A percentile compares a stretch with the other conserved stretches of the same genome.
phyloP scores from a whole-genome alignment of 1,140 invertebrate species.

The Diorhabda sublineata region DNA sequence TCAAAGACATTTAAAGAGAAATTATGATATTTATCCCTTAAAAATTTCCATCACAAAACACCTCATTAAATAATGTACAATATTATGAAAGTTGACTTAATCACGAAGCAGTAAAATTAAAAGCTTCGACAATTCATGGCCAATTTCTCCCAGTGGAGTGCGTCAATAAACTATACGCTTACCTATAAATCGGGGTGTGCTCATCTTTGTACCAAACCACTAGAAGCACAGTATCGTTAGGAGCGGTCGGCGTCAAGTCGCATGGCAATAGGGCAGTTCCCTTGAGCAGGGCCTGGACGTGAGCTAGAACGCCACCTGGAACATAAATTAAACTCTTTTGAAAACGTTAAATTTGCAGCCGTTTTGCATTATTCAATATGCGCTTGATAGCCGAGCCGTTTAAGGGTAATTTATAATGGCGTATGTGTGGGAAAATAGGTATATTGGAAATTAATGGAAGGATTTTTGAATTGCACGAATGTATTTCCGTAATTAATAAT shows the following conservation, averaged over 20 bases:
- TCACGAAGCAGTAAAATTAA: not conserved
- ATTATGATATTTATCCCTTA: not conserved
- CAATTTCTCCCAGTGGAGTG: not conserved
- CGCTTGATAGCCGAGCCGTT: slow-evolving; percentile 6
- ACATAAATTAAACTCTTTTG: slow-evolving; percentile 41
- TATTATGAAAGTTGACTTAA: not conserved
- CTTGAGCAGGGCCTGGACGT: slow-evolving; percentile 56
- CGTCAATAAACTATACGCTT: slow-evolving; percentile 23
- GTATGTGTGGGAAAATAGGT: not conserved
- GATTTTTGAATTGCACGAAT: not conserved
- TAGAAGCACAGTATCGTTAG: slow-evolving; percentile 57
- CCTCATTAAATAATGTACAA: not conserved
- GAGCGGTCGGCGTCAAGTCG: slow-evolving; percentile 56
- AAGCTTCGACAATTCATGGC: not conserved
- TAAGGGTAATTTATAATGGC: slow-evolving; percentile 3
- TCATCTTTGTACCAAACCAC: slow-evolving; percentile 67
- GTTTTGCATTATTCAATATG: slow-evolving; percentile 25
- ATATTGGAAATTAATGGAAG: slow-evolving; percentile 3
- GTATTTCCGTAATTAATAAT: not conserved
- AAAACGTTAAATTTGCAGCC: slow-evolving; percentile 22
- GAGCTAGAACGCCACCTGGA: slow-evolving; percentile 54
- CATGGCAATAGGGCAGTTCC: slow-evolving; percentile 61
- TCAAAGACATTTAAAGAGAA: not conserved
- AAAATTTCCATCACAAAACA: not conserved
- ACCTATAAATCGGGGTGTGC: slow-evolving; percentile 63